A percentile compares a stretch with the other conserved stretches of the same genome.
phyloP scores from a whole-genome alignment of 64 coral and sea anemone genomes.

The Hydrozoanthus tunicans region DNA sequence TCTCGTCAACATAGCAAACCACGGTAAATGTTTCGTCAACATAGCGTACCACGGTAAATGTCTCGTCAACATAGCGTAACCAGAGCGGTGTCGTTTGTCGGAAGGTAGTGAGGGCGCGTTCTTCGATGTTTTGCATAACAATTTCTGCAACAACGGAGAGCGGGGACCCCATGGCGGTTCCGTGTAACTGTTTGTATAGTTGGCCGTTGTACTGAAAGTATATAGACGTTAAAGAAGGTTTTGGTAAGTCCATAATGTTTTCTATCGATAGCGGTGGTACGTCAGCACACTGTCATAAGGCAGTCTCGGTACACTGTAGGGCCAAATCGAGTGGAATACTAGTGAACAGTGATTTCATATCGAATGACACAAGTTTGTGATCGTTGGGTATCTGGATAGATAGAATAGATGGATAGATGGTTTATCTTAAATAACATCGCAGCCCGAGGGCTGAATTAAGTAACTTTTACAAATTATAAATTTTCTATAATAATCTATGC shows the following conservation, averaged over 20 bases:
- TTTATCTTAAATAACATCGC: no score
- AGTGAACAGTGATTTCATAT: constrained; percentile 55
- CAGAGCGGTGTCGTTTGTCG: background rate
- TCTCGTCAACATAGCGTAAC: no score
- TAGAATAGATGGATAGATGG: no score
- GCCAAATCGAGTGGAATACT: constrained; percentile 53
- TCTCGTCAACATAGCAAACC: no score
- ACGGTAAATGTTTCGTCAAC: background rate
- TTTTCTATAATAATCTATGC: no score
- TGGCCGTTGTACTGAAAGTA: background rate
- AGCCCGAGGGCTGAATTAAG: no score
- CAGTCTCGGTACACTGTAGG: background rate
- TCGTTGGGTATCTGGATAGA: constrained; percentile 39
- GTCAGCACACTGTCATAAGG: background rate
- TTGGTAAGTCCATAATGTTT: background rate
- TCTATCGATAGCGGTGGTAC: background rate
- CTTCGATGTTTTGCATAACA: constrained; percentile 55
- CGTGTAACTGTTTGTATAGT: constrained; percentile 51
- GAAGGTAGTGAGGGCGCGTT: constrained; percentile 19
- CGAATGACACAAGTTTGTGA: constrained; percentile 60
- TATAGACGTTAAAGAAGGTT: background rate
- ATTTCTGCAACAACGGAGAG: constrained; percentile 60
- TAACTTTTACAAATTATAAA: no score
- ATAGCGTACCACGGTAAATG: constrained; percentile 3
- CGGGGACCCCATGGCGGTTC: constrained; percentile 51